A percentile compares a stretch with the other conserved stretches of the same genome.
phyloP scores from a whole-genome alignment of 2,113 vertebrate species.

The Apteryx mantelli region DNA sequence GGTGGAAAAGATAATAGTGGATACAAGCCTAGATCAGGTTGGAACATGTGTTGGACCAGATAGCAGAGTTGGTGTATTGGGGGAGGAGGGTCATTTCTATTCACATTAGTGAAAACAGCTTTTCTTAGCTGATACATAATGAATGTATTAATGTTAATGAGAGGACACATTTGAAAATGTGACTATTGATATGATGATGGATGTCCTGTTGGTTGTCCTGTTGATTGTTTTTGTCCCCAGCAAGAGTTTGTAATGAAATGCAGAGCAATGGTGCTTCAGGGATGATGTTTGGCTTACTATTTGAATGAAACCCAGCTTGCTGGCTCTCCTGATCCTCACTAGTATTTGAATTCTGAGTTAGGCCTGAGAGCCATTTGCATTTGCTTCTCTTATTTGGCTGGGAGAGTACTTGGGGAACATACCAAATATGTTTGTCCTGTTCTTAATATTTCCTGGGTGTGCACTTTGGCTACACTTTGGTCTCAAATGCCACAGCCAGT shows the following conservation, averaged over 20 bases:
- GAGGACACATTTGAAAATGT: neutral
- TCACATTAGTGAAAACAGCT: neutral
- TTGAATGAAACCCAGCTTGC: neutral
- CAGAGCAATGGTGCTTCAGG: neutral
- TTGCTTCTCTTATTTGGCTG: neutral
- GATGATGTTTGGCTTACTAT: neutral
- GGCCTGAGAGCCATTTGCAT: neutral
- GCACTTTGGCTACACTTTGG: neutral
- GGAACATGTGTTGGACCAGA: neutral
- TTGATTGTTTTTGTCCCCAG: neutral
- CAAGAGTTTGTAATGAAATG: rapidly evolving
- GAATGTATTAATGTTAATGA: neutral
- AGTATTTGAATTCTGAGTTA: neutral
- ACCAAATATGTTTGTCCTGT: neutral
- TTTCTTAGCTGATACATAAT: neutral
- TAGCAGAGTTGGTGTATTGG: neutral
- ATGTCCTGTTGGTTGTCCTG: neutral
- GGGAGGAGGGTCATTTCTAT: neutral
- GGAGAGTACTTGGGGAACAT: neutral
- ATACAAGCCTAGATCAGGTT: neutral
- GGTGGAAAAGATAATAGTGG: neutral
- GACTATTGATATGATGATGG: neutral
- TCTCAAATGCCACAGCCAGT: neutral
- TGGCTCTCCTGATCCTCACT: neutral
- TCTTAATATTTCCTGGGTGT: neutral